Percentiles rank a stretch among this genome's conserved stretches.
Evolutionary conservation across 2,888 invertebrate species (phyloP).

Genomic region (Siphonodentalium dalli): DNA sequence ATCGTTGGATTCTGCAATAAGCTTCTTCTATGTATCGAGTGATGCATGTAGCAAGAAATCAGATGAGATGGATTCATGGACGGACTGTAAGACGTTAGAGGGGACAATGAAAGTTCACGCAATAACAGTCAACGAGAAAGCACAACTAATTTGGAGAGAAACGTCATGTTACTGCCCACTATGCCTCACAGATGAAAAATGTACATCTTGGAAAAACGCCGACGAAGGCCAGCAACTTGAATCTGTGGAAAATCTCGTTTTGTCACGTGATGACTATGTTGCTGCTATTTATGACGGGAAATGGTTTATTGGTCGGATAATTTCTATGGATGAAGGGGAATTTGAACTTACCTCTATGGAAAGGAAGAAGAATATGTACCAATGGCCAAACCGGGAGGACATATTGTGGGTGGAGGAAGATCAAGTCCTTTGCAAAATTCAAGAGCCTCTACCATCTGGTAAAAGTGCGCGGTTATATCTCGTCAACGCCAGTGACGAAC

Average conservation of each 20-base stretch:
- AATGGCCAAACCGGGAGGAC: too few species aligned
- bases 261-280: background rate
- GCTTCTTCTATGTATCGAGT: background rate
- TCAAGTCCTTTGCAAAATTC: too few species aligned
- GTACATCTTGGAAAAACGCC: constrained; percentile 3
- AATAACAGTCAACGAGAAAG: background rate
- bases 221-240: background rate
- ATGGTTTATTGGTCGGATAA: constrained; percentile 1
- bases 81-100: background rate
- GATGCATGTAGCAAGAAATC: background rate
- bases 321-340: constrained; percentile 2
- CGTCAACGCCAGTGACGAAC: too few species aligned
- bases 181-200: constrained; percentile 3
- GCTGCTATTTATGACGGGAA: background rate
- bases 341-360: background rate
- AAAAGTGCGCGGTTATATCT: too few species aligned
- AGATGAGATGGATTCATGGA: background rate
- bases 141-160: background rate
- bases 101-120: constrained; percentile 6
- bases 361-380: too few species aligned
- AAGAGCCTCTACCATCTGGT: too few species aligned
- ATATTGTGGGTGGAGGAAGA: too few species aligned
- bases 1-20: background rate
- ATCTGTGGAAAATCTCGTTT: background rate
- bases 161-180: constrained; percentile 10